These are phyloP conservation scores for Brachirus orientalis DNA, from an alignment of 2,113 vertebrate species.

Conservation along the genomic window DNA sequence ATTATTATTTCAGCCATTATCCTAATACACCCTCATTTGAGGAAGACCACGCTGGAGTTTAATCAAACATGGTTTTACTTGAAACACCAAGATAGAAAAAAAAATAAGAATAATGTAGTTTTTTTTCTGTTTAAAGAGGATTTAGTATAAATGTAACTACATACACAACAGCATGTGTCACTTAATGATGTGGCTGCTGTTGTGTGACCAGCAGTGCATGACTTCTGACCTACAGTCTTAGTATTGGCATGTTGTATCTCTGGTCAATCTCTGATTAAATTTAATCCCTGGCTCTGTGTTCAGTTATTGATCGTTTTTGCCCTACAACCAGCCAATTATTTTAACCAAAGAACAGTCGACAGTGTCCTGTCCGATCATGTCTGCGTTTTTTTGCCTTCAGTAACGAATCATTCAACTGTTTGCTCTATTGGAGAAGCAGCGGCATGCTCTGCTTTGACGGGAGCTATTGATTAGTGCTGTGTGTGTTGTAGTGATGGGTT, in stretches of 20 bases:
- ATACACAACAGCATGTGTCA: neutral
- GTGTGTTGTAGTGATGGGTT: slow-evolving; percentile 41
- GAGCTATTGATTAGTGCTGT: slow-evolving; percentile 41
- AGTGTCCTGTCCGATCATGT: slow-evolving; percentile 27
- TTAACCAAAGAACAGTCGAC: slow-evolving; percentile 23
- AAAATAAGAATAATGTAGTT: too few species aligned
- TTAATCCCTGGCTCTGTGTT: slow-evolving; percentile 50
- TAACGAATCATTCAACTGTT: slow-evolving; percentile 27
- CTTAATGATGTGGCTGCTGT: slow-evolving; percentile 3
- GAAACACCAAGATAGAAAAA: too few species aligned
- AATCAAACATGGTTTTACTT: too few species aligned
- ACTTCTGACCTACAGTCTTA: neutral
- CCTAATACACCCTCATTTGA: too few species aligned
- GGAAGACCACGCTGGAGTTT: too few species aligned
- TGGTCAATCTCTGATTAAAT: slow-evolving; percentile 37
- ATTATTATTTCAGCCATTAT: too few species aligned
- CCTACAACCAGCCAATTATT: slow-evolving; percentile 56
- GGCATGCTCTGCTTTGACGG: slow-evolving; percentile 3
- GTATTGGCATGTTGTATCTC: slow-evolving; percentile 1
- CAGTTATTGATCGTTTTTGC: slow-evolving; percentile 38
- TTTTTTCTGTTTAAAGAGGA: too few species aligned
- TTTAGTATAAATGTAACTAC: neutral
- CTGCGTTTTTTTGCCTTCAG: slow-evolving; percentile 25
- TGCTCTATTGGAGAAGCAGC: slow-evolving; percentile 25
- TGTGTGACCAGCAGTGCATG: neutral